Evolutionary conservation across 2,888 invertebrate genomes (phyloP).

Genomic region (Drosophila nigricruria): DNA sequence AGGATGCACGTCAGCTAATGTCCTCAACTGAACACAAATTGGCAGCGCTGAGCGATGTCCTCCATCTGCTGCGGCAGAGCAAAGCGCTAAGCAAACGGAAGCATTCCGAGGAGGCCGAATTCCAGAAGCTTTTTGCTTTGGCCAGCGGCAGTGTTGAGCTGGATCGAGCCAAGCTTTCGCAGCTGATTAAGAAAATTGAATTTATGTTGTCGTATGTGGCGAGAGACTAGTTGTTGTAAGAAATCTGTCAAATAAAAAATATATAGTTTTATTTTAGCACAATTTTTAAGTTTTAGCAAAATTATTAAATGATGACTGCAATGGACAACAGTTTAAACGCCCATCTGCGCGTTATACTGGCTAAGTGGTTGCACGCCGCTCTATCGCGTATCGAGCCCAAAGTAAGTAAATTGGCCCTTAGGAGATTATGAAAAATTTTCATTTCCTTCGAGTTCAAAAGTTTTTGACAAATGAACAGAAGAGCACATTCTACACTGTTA

Average conservation of each 20-base stretch:
- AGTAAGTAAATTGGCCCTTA: slow-evolving; percentile 7
- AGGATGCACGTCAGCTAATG: slow-evolving; percentile 88
- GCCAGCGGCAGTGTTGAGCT: slow-evolving; percentile 86
- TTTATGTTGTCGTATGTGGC: slow-evolving; percentile 88
- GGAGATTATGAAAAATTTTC: not conserved
- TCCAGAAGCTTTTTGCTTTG: slow-evolving; percentile 87
- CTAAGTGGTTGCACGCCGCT: not conserved
- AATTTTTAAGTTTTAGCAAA: not conserved
- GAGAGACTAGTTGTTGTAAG: slow-evolving; percentile 50
- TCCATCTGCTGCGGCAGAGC: slow-evolving; percentile 86
- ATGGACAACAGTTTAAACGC: not conserved
- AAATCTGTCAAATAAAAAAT: slow-evolving; percentile 38
- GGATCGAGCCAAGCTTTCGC: slow-evolving; percentile 86
- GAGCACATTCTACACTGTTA: not conserved
- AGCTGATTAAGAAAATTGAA: slow-evolving; percentile 89
- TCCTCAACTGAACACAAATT: slow-evolving; percentile 88
- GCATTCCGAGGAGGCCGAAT: slow-evolving; percentile 67
- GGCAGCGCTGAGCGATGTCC: slow-evolving; percentile 89
- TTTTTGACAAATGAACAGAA: not conserved
- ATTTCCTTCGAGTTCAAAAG: too few relatives aligned
- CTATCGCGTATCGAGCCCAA: slow-evolving; percentile 11
- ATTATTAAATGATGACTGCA: slow-evolving; percentile 21
- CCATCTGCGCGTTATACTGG: slow-evolving; percentile 9
- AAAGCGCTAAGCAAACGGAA: slow-evolving; percentile 79
- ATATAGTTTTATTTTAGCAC: not conserved